Evolutionary conservation across 1,140 invertebrate species (phyloP), one percentile per base, ranked within the genome.

Genomic region (Procambarus virginalis): DNA sequence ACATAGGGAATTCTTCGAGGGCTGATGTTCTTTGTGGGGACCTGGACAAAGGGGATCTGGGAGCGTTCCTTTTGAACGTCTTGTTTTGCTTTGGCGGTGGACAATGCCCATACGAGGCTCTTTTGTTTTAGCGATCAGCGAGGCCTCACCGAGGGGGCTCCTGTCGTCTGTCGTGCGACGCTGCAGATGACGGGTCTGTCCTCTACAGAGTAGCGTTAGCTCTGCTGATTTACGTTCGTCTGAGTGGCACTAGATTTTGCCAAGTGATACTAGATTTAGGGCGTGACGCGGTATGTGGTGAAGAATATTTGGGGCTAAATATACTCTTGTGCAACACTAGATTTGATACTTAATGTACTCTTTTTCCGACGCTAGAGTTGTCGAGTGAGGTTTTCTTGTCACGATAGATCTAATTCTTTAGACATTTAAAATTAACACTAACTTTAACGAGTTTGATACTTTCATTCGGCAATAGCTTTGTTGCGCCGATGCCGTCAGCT

Each of bases 31-130:
- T 87, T 87, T 87, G 85, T 87, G 77, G 64, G 48, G 12, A 78
- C 79, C 22, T 73, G 85, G 85, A 87, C 85, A 87, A 87, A 87
- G 85, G 75, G 76, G 85, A n/a, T 64, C 77, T 68, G 58, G 64
- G 76, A 58, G 85, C 76, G 55, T 86, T 76, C n/a, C 48, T 45
- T 78, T 80, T 80, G 78, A 87, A 78, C 77, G 68, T 76, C 83
- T 76, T 84, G 83, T 84, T 84, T 84, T 87, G 55, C 64, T 64
- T 60, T 17, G 45, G 77, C 85, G 85, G 85, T 87, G 85, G 85
- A 87, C 85, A 87, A 87, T 87, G 85, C 77, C 85, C 85, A 87
- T 87, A 81, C 60, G 77, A 87, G 85, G 34, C 77, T 64, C 85
- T 51, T 87, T 87, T 87, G 85, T 87, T 87, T 87, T 81, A 87